A percentile compares a stretch with the other conserved stretches of the same genome.
Evolutionary conservation across 2,113 vertebrate genomes (phyloP).

Genomic region (Hippocampus mohnikei): DNA sequence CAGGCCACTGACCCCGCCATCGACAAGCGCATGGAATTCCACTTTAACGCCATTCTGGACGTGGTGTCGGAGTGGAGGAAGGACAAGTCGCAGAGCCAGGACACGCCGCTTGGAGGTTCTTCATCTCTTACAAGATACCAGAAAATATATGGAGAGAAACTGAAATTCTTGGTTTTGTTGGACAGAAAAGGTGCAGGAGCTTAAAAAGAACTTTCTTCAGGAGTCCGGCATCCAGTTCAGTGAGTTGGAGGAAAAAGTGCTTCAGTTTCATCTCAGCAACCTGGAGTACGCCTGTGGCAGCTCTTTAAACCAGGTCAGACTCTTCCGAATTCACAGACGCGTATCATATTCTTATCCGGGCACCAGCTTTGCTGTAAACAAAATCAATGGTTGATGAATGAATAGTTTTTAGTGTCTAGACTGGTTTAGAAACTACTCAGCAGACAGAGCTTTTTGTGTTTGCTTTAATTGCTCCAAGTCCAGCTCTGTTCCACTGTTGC

Average conservation of each 20-base stretch:
- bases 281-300: conserved; percentile 94
- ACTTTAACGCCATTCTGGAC: conserved; percentile 97
- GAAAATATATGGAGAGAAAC: neutral
- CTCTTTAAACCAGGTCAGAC: conserved; percentile 81
- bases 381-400: too few species aligned
- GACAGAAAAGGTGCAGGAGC: conserved; percentile 92
- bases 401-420: too few species aligned
- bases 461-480: too few species aligned
- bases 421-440: too few species aligned
- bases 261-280: conserved; percentile 97
- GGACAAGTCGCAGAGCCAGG: conserved; percentile 91
- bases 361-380: neutral
- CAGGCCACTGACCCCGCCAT: conserved; percentile 86
- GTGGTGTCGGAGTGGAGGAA: conserved; percentile 98
- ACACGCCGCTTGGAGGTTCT: conserved; percentile 87
- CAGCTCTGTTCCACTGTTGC: too few species aligned
- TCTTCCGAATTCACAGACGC: neutral
- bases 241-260: conserved; percentile 89
- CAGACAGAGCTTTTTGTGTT: too few species aligned
- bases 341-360: neutral
- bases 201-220: conserved; percentile 89
- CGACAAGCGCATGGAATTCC: conserved; percentile 99
- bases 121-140: too few species aligned
- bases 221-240: conserved; percentile 95
- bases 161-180: neutral